phyloP scores from a whole-genome alignment of 2,113 vertebrate genomes.

The Hucho hucho region DNA sequence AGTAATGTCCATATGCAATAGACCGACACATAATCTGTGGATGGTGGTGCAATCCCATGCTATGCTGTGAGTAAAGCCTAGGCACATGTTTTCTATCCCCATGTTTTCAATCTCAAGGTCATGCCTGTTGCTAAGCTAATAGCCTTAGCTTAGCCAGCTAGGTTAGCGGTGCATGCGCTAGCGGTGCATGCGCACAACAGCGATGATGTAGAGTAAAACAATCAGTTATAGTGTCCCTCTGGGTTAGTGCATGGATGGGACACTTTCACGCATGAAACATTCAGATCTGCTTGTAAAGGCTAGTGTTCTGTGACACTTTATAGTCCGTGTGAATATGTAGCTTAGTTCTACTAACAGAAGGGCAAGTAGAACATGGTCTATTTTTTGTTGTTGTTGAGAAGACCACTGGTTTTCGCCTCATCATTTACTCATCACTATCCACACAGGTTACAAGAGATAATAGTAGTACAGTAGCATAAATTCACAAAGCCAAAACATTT shows the following conservation, averaged over 20 bases:
- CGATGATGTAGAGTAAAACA: constrained; percentile 7
- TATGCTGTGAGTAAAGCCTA: constrained; percentile 3
- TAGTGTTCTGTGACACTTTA: not conserved
- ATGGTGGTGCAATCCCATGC: not conserved
- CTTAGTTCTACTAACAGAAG: too few relatives aligned
- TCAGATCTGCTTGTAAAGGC: not conserved
- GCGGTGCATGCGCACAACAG: too few relatives aligned
- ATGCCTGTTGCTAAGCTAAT: not conserved
- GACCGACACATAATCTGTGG: constrained; percentile 17
- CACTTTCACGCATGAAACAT: constrained; percentile 9
- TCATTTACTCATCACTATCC: not conserved
- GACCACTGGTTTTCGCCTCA: not conserved
- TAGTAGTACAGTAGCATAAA: not conserved
- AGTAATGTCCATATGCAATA: not conserved
- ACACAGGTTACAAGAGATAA: not conserved
- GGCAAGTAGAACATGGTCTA: not conserved
- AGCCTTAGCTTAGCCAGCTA: not conserved
- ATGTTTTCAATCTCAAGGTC: not conserved
- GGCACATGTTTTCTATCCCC: not conserved
- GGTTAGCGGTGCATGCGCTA: constrained; percentile 19
- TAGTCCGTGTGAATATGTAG: too few relatives aligned
- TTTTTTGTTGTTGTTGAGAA: not conserved
- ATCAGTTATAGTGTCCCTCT: constrained; percentile 17
- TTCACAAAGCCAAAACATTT: constrained; percentile 66
- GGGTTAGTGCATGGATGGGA: constrained; percentile 1